Conservation (phyloP, 2,888 invertebrate genomes). For the Protodeltote pygarga region DNA sequence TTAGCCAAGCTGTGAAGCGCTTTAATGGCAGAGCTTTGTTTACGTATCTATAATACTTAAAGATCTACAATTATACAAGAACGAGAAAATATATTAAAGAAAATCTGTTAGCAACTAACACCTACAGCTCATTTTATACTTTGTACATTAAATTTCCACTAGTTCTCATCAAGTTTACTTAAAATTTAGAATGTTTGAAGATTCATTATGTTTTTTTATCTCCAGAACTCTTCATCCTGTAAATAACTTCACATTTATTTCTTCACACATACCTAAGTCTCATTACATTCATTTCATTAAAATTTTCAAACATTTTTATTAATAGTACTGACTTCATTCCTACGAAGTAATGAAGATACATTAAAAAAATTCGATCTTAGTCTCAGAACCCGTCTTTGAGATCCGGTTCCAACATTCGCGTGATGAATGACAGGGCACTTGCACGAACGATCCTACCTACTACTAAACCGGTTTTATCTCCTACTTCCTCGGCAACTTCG, state of each 20-base stretch:
- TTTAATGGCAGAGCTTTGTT: too few species aligned
- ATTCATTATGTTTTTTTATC: too few species aligned
- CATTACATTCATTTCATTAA: slow-evolving; percentile 21
- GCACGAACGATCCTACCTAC: slow-evolving; percentile 66
- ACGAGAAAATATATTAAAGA: background rate
- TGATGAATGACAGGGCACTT: slow-evolving; percentile 81
- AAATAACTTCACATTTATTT: background rate
- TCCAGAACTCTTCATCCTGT: too few species aligned
- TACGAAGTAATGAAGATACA: slow-evolving; percentile 66
- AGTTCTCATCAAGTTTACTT: too few species aligned
- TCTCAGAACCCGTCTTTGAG: slow-evolving; percentile 65
- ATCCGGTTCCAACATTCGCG: slow-evolving; percentile 82
- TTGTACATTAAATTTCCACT: too few species aligned
- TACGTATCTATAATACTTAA: too few species aligned
- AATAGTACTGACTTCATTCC: slow-evolving; percentile 58
- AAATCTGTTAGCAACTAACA: background rate
- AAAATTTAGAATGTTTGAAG: too few species aligned
- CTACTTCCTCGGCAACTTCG: slow-evolving; percentile 36
- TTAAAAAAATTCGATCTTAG: slow-evolving; percentile 66
- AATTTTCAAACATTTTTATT: slow-evolving; percentile 42
- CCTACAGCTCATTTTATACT: background rate
- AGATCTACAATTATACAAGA: too few species aligned
- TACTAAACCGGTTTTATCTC: slow-evolving; percentile 39
- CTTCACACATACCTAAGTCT: background rate
- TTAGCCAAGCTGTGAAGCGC: too few species aligned